A percentile compares a stretch with the other conserved stretches of the same genome.
These are phyloP conservation scores for Labroides dimidiatus DNA, from an alignment of 2,797 vertebrate genomes.

Conservation along the genomic window DNA sequence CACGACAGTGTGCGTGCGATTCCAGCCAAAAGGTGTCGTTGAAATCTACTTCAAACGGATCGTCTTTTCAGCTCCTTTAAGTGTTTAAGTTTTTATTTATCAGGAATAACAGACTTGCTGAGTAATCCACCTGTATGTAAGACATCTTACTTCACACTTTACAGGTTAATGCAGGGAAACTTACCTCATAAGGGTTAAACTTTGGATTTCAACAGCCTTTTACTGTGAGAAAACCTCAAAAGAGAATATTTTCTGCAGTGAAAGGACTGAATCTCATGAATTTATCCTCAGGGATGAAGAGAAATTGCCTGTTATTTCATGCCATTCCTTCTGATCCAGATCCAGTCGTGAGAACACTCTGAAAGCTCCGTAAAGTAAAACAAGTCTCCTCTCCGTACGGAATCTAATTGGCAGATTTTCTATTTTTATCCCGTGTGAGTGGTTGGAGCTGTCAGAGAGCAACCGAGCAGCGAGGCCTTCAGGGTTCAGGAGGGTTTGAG, in stretches of 20 bases:
- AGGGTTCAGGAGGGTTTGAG: slow-evolving; percentile 11
- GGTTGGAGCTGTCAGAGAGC: slow-evolving; percentile 28
- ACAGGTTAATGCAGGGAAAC: not conserved
- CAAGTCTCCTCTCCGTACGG: not conserved
- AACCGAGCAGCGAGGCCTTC: not conserved
- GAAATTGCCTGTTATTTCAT: not conserved
- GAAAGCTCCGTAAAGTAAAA: slow-evolving; percentile 9
- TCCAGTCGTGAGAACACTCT: slow-evolving; percentile 10
- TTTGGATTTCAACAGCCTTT: not conserved
- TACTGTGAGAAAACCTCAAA: not conserved
- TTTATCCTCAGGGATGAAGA: not conserved
- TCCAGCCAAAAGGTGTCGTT: too few relatives aligned
- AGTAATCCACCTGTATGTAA: not conserved
- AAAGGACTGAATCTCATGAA: slow-evolving; percentile 3
- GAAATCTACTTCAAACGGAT: too few relatives aligned
- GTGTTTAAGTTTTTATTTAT: too few relatives aligned
- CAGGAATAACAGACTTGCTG: too few relatives aligned
- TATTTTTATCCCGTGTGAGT: slow-evolving; percentile 31
- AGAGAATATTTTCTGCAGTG: not conserved
- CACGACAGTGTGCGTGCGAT: too few relatives aligned
- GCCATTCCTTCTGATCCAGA: slow-evolving; percentile 2
- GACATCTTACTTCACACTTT: not conserved
- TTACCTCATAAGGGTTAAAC: not conserved
- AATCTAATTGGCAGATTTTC: slow-evolving; percentile 48
- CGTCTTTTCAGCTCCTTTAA: too few relatives aligned